Percentiles rank a stretch among this genome's conserved stretches.
Evolutionary conservation across 2,888 invertebrate genomes (phyloP).

Genomic region (Cyclophora punctaria): DNA sequence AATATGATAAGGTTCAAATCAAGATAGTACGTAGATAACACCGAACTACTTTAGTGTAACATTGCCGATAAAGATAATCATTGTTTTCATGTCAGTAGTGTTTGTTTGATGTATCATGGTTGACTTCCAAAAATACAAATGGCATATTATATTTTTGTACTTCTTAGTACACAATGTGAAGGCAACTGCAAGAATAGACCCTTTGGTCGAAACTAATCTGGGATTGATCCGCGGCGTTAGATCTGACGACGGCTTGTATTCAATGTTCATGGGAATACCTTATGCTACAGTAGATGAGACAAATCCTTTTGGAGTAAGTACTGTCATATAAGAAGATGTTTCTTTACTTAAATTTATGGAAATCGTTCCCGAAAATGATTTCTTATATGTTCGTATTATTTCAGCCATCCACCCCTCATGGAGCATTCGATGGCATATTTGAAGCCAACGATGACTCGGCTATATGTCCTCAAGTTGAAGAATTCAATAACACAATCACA

Average conservation of each 20-base stretch:
- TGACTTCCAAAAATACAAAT: conserved; percentile 4
- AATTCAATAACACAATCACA: background rate
- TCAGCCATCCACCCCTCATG: conserved; percentile 18
- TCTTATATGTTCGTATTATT: background rate
- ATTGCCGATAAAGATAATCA: too few species aligned
- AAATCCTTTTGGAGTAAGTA: conserved; percentile 48
- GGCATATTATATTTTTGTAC: conserved; percentile 6
- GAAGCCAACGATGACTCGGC: conserved; percentile 22
- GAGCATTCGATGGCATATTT: conserved; percentile 15
- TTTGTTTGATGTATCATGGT: conserved; percentile 13
- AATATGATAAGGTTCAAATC: too few species aligned
- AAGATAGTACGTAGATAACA: too few species aligned
- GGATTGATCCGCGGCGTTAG: conserved; percentile 39
- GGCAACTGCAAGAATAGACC: conserved; percentile 29
- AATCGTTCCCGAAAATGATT: background rate
- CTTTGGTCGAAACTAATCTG: conserved; percentile 36
- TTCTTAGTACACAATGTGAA: conserved; percentile 13
- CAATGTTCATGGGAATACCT: conserved; percentile 51
- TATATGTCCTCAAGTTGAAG: conserved; percentile 18
- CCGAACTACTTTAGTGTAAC: too few species aligned
- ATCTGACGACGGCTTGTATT: conserved; percentile 38
- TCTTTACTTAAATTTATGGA: too few species aligned
- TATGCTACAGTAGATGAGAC: conserved; percentile 35
- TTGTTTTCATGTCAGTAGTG: background rate
- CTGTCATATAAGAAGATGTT: too few species aligned